Evolutionary conservation across 2,113 vertebrate species (phyloP), one percentile per base, ranked within the genome.

Genomic region (Spea multiplicata): DNA sequence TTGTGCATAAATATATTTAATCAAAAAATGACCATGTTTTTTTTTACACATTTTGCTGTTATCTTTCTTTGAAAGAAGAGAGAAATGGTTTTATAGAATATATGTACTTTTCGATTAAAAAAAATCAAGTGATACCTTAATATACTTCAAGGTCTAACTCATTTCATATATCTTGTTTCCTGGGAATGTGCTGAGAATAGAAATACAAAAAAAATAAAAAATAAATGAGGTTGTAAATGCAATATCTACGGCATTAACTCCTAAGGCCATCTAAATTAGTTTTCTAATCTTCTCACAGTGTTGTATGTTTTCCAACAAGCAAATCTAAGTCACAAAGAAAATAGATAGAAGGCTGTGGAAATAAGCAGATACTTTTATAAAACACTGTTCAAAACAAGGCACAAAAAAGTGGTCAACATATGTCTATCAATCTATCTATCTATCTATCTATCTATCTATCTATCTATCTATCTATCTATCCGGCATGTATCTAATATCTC

Each of bases 291-390:
- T 87, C 83, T 77, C 75, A 57, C 3, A 48, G 81, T 73, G n/a
- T 61, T 83, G 69, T 71, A 45, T 49, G 10, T 82, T 86, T 85
- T 86, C 83, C 81, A 72, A 73, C 73, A 83, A 82, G 82, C 83
- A 86, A 88, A 86, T 2, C 44, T 72, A 81, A 69, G 81, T 82
- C 83, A 71, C 68, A 84, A 83, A 83, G 69, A 72, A 71, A 78
- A 78, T 72, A 78, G 48, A 72, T 45, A 55, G 13, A 69, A 65
- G 46, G 44, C 47, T 5, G 14, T 46, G 70, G 70, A 79, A 79
- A 66, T 79, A 66, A 67, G 70, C 17, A 67, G 59, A 72, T 66
- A 73, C 70, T 59, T 59, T 66, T 53, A 4, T 8, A 59, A 59
- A 59, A 59, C 12, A 30, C 30, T 30, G 30, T 30, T 30, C 30